phyloP scores from a whole-genome alignment of 2,888 invertebrate species.

The Drosophila planitibia region DNA sequence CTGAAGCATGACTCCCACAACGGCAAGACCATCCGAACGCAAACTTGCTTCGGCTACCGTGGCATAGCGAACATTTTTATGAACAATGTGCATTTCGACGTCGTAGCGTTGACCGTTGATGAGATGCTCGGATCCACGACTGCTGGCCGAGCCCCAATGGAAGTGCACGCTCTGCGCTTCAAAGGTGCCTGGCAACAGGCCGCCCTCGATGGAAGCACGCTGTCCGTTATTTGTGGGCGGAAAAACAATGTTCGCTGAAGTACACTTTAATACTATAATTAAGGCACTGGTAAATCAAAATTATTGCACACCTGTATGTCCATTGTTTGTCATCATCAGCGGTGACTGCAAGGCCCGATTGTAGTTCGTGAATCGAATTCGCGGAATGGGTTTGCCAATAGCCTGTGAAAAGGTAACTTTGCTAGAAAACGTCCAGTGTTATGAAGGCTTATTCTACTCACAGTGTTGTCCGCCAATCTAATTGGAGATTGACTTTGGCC shows the following conservation, averaged over 20 bases:
- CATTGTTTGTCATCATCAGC: conserved; percentile 88
- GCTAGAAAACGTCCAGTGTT: not conserved
- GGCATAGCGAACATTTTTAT: conserved; percentile 87
- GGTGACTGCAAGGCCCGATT: conserved; percentile 87
- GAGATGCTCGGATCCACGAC: conserved; percentile 87
- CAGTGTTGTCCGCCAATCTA: conserved; percentile 30
- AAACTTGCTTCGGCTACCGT: conserved; percentile 85
- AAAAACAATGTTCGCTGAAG: conserved; percentile 59
- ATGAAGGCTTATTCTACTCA: conserved; percentile 13
- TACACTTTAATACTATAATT: not conserved
- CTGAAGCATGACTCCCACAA: conserved; percentile 88
- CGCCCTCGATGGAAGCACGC: conserved; percentile 69
- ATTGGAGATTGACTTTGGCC: conserved; percentile 61
- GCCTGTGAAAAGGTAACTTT: conserved; percentile 39
- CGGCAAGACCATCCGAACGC: conserved; percentile 87
- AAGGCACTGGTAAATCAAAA: not conserved
- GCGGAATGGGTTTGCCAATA: conserved; percentile 13
- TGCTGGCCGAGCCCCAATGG: conserved; percentile 90
- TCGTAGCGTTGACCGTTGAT: conserved; percentile 85
- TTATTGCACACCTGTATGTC: conserved; percentile 86
- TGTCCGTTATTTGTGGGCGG: conserved; percentile 40
- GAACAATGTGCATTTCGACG: conserved; percentile 89
- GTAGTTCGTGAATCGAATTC: conserved; percentile 86
- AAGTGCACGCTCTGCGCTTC: conserved; percentile 85
- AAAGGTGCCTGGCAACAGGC: conserved; percentile 56